phyloP scores from a whole-genome alignment of 1,140 invertebrate genomes.

The Saccostrea echinata region DNA sequence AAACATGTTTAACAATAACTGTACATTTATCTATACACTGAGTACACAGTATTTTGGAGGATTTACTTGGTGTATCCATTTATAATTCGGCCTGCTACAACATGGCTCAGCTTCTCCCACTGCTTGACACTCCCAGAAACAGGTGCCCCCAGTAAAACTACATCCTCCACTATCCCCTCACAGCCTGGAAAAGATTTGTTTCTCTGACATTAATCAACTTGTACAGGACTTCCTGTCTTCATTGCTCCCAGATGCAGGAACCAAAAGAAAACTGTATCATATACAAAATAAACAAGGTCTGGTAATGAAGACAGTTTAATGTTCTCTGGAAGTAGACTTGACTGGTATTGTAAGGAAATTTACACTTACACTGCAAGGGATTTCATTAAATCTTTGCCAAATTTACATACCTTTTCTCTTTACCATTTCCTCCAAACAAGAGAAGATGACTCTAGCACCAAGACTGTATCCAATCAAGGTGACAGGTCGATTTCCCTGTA shows the following conservation, averaged over 20 bases:
- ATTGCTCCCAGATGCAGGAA: too few relatives aligned
- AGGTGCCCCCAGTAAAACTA: slow-evolving; percentile 86
- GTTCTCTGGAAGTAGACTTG: too few relatives aligned
- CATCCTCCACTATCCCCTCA: slow-evolving; percentile 87
- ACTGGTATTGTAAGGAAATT: too few relatives aligned
- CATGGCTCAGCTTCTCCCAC: slow-evolving; percentile 83
- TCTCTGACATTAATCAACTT: too few relatives aligned
- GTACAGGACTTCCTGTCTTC: too few relatives aligned
- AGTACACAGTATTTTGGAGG: not conserved
- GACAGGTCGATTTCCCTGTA: slow-evolving; percentile 85
- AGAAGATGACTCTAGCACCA: slow-evolving; percentile 88
- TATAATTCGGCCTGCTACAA: slow-evolving; percentile 85
- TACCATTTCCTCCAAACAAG: slow-evolving; percentile 82
- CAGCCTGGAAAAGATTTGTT: slow-evolving; percentile 75
- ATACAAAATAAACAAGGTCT: not conserved
- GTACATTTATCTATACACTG: too few relatives aligned
- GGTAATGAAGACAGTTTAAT: too few relatives aligned
- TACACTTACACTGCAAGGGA: not conserved
- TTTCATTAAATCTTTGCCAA: not conserved
- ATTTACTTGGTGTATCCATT: slow-evolving; percentile 85
- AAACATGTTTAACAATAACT: too few relatives aligned
- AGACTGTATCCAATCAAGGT: slow-evolving; percentile 88
- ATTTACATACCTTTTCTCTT: slow-evolving; percentile 75
- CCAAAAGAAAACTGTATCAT: too few relatives aligned
- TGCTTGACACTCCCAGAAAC: slow-evolving; percentile 81